Percentiles rank a stretch among this genome's conserved stretches.
phyloP scores from a whole-genome alignment of 2,113 vertebrate genomes.

The Motacilla tschutschensis region DNA sequence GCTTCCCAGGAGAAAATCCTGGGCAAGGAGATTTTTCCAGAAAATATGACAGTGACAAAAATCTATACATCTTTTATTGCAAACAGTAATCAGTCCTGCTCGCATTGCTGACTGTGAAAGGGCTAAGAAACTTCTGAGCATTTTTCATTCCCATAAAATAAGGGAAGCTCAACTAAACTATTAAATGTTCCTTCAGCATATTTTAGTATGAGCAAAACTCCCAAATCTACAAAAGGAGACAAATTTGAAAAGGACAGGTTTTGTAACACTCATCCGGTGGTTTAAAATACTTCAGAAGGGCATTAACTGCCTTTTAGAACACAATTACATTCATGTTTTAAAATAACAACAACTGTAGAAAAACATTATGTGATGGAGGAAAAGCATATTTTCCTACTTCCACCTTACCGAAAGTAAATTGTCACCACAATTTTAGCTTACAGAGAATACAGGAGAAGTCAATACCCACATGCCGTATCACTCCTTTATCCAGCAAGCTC shows the following conservation, averaged over 20 bases:
- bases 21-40: too few relatives aligned
- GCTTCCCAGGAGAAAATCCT: too few relatives aligned
- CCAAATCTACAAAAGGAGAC: not conserved
- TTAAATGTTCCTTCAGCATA: not conserved
- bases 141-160: not conserved
- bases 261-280: not conserved
- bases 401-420: not conserved
- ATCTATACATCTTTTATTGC: not conserved
- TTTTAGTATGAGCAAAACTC: not conserved
- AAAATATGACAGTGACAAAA: too few relatives aligned
- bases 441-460: not conserved
- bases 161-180: not conserved
- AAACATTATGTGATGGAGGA: not conserved
- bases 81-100: not conserved
- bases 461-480: slow-evolving; percentile 92
- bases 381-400: not conserved
- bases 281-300: not conserved
- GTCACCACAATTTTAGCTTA: not conserved
- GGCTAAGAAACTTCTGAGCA: not conserved
- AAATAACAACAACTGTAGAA: not conserved
- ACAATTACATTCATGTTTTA: not conserved
- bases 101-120: not conserved
- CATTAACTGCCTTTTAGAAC: not conserved
- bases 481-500: slow-evolving; percentile 95
- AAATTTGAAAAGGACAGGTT: not conserved